Base-by-base conservation (phyloP, 2,888 invertebrate species). In the Axea sp. region DNA sequence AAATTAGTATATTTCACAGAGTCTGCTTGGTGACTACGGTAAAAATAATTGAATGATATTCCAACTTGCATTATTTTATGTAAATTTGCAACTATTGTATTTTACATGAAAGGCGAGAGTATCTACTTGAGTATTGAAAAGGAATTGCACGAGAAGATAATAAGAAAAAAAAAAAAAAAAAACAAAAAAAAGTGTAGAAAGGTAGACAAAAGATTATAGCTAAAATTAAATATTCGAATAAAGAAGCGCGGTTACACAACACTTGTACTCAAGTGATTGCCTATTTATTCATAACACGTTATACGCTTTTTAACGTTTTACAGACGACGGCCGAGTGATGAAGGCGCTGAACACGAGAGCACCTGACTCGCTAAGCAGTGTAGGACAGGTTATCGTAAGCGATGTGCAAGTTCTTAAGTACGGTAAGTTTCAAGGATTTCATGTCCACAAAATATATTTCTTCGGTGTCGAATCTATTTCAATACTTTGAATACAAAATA, bases 291-390 rank as follows among this genome's bases (percentile, higher is more conserved):
- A 62, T 71, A 59, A 64, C 39, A 15, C 41, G 47, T 73, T 22
- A 57, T 68, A 62, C 33, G 35, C 55, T 59, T 30, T 65, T 73
- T 59, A 14, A 59, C 19, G 31, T 57, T 64, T 80, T 77, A 33
- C 78, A 90, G 97, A 97, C 88, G 95, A 97, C 87, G 98, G 98
- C 2, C 92, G 94, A 87, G 93, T 98, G 24, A 91, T 98, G 73
- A 98, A 98, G 89, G 93, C 95, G 28, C 93, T 97, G 43, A 97
- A 97, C 84, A 92, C 93, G 47, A 92, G 92, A 12, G 90, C 92
- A 24, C 91, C 91, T 64, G 90, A 91, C 77, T 88, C 88, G 43
- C 86, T 88, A 8, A 87, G 82, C 57, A 87, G 88, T 49, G 81
- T 89, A 4, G 87, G 87, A 80, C 91, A 91, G 39, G 89, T 89